Conservation (phyloP, 2,113 vertebrate genomes). For the Cyphomyrus plagiostoma region DNA sequence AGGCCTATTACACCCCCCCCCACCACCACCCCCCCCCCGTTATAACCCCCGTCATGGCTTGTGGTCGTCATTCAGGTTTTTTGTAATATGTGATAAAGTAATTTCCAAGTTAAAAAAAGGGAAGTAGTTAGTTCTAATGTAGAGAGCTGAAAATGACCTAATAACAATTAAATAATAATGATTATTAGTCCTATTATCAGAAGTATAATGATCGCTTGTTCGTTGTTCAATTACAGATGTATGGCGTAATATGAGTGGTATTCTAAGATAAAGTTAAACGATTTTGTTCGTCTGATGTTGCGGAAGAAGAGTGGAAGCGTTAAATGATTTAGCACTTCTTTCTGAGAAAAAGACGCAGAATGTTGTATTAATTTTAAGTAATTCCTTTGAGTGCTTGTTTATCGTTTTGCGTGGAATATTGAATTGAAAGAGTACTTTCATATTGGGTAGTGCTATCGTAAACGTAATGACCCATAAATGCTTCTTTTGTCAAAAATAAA, state of each 20-base stretch:
- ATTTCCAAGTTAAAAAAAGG: background rate
- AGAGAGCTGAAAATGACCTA: background rate
- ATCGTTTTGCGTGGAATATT: background rate
- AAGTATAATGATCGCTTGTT: background rate
- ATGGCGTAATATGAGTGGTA: background rate
- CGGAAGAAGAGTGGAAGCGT: background rate
- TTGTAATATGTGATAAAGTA: background rate
- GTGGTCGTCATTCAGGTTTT: background rate
- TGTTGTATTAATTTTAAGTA: background rate
- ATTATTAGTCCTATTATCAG: background rate
- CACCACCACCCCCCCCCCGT: no score
- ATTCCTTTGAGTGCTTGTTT: background rate
- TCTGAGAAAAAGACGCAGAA: background rate
- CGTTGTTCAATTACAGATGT: background rate
- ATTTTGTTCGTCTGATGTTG: background rate
- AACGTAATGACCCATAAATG: background rate
- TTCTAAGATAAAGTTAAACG: background rate
- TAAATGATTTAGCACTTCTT: background rate
- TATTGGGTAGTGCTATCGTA: background rate
- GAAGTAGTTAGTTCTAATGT: background rate
- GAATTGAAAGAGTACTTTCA: background rate
- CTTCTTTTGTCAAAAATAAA: background rate
- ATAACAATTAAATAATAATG: background rate
- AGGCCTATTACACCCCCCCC: no score
- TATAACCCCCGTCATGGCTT: no score